phyloP scores from a whole-genome alignment of 2,113 vertebrate species.

The Thalassoma bifasciatum region DNA sequence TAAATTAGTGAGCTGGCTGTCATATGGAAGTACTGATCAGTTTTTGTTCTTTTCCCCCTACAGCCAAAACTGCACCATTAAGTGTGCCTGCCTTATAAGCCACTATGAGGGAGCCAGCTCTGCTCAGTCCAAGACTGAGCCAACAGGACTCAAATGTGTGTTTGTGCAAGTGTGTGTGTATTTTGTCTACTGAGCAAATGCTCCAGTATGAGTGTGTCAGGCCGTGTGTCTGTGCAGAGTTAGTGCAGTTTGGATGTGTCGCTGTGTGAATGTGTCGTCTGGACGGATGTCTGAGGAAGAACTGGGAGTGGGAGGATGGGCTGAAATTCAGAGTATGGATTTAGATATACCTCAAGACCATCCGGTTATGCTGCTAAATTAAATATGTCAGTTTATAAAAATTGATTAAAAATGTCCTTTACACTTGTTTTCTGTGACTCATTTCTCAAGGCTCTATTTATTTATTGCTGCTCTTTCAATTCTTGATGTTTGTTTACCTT shows the following conservation, averaged over 20 bases:
- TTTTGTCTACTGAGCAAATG: conserved; percentile 26
- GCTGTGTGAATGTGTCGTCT: conserved; percentile 40
- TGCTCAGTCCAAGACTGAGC: conserved; percentile 67
- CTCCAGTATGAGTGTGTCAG: conserved; percentile 34
- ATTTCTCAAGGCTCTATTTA: neutral
- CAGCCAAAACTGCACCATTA: conserved; percentile 88
- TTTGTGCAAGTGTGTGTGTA: neutral
- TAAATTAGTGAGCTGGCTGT: conserved; percentile 4
- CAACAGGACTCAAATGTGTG: conserved; percentile 55
- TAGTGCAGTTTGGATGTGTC: conserved; percentile 40
- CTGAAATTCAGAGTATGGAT: conserved; percentile 77
- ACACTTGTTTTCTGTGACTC: conserved; percentile 53
- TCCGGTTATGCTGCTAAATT: conserved; percentile 86
- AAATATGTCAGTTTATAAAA: conserved; percentile 83
- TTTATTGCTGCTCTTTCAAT: neutral
- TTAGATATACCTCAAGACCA: conserved; percentile 87
- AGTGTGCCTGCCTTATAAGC: conserved; percentile 83
- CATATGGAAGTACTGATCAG: conserved; percentile 22
- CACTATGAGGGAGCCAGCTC: conserved; percentile 76
- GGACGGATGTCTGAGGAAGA: conserved; percentile 51
- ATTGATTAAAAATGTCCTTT: conserved; percentile 82
- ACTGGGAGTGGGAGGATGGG: conserved; percentile 31
- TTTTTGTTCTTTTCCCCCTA: conserved; percentile 53
- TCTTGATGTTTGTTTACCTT: neutral
- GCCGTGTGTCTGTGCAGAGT: conserved; percentile 44